Base-by-base conservation (phyloP, 2,113 vertebrate genomes). In the Mesoclemmys tuberculata region DNA sequence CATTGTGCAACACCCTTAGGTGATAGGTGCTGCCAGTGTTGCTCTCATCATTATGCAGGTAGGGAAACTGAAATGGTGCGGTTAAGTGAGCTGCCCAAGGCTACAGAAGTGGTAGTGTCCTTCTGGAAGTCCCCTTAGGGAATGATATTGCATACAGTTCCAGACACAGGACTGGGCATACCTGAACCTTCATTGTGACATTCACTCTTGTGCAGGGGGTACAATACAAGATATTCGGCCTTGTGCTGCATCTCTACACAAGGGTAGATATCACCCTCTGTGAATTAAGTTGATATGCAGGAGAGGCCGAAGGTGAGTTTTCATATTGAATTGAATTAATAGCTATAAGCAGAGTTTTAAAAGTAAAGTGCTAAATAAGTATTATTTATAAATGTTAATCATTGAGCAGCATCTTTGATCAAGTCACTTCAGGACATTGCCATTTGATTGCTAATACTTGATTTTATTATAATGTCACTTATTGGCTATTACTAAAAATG, bases 31-130 rank as follows among this genome's bases (percentile, higher is more conserved):
- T 46, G 74, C 27, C 27, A 75, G 41, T 88, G 10, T 35, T 90
- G 49, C 31, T 13, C 7, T 24, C 80, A 21, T 19, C 54, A 38
- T 85, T 46, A 14, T 21, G 55, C 18, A 68, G 68, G 8, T 19
- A 51, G 56, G 56, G n/a, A 80, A n/a, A 13, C 6, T 74, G 31
- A 35, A 2, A 14, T 24, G 6, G 3, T 16, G 11, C 13, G 41
- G 26, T 27, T 75, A 80, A n/a, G 4, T 31, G 27, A 58, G 35
- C 10, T 90, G 13, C 24, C 6, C 1, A 29, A 61, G 71, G 26
- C 13, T 13, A 6, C 4, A 2, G 16, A 6, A 68, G 2, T 1
- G 0, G 1, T 41, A 38, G 13, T 13, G 51, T 54, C 35, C 35
- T 7, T 81, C 8, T 22, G 26, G 51, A 51, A 55, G n/a, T n/a